Evolutionary conservation across 2,113 vertebrate genomes (phyloP).

Genomic region (Poicephalus gulielmi): DNA sequence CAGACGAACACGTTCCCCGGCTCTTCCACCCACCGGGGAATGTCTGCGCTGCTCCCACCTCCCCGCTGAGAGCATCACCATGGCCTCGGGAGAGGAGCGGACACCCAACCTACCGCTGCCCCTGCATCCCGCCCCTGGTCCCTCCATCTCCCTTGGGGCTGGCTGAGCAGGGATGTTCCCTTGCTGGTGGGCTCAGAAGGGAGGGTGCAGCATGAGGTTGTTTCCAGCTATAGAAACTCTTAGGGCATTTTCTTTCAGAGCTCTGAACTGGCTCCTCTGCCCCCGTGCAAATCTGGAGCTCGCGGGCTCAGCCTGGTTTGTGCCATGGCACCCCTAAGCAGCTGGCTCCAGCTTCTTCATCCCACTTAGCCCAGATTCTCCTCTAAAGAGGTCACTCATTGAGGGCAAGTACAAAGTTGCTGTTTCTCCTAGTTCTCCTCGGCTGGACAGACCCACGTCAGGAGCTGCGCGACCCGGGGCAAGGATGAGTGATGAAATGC

Average conservation of each 20-base stretch:
- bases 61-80: neutral
- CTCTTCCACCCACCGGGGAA: neutral
- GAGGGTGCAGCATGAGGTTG: accelerated
- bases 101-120: accelerated
- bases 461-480: neutral
- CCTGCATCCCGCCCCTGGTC: no score
- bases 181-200: neutral
- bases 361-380: conserved; percentile 52
- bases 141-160: accelerated
- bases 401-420: conserved; percentile 33
- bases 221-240: neutral
- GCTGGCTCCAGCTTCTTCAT: neutral
- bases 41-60: neutral
- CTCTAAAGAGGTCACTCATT: conserved; percentile 21
- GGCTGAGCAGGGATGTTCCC: neutral
- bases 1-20: accelerated
- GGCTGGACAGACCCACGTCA: neutral
- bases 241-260: neutral
- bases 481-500: neutral
- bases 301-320: neutral
- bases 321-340: neutral
- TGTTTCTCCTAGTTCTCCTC: neutral
- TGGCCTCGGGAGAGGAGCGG: neutral
- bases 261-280: neutral
- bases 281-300: neutral